These are phyloP conservation scores for Lacerta agilis DNA, from an alignment of 2,797 vertebrate species.

Conservation along the genomic window DNA sequence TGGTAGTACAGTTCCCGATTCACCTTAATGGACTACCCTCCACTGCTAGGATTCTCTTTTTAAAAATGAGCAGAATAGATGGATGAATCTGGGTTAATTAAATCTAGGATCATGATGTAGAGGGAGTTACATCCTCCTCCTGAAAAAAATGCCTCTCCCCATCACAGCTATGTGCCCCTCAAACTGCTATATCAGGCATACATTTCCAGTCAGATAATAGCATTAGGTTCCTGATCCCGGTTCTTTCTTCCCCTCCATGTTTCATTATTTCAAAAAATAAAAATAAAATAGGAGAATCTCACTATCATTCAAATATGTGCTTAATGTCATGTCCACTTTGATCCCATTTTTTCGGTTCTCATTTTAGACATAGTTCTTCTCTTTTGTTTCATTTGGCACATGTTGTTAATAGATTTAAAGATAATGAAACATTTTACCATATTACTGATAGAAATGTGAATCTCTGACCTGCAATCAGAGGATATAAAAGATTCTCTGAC, in stretches of 20 bases:
- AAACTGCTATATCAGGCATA: background rate
- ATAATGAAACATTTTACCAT: background rate
- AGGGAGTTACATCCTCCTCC: background rate
- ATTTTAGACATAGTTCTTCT: background rate
- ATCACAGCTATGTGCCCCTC: background rate
- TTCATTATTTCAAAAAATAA: background rate
- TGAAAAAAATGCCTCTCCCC: too few species aligned
- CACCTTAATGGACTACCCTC: too few species aligned
- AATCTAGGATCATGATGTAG: background rate
- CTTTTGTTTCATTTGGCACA: background rate
- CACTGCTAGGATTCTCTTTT: too few species aligned
- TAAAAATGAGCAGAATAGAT: too few species aligned
- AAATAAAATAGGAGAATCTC: background rate
- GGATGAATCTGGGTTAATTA: too few species aligned
- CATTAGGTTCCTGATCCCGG: background rate
- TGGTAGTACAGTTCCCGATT: too few species aligned
- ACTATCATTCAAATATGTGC: background rate
- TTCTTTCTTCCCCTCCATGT: too few species aligned
- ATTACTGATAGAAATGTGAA: background rate
- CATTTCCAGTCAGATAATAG: background rate
- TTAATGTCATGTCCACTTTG: background rate
- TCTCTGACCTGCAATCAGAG: background rate
- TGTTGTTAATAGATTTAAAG: background rate
- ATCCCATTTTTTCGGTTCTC: background rate
- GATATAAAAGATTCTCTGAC: background rate